Evolutionary conservation across 2,797 vertebrate genomes (phyloP).

Genomic region (Phylloscopus collybita): DNA sequence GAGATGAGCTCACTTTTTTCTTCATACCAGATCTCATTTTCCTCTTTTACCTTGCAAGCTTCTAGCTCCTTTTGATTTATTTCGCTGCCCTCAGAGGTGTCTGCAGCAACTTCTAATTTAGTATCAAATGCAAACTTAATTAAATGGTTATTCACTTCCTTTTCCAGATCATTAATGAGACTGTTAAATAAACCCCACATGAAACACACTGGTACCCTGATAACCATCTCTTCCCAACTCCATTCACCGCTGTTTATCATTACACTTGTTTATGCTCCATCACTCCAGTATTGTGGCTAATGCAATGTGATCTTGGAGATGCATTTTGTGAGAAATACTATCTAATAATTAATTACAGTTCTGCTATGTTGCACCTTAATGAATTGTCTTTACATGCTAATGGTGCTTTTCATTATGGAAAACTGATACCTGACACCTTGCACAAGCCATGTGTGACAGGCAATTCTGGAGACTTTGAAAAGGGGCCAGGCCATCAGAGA

Average conservation of each 20-base stretch:
- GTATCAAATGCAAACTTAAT: slow-evolving; percentile 78
- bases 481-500: slow-evolving; percentile 1
- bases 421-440: neutral
- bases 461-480: neutral
- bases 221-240: slow-evolving; percentile 51
- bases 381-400: slow-evolving; percentile 39
- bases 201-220: slow-evolving; percentile 41
- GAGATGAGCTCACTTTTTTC: slow-evolving; percentile 35
- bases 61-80: slow-evolving; percentile 75
- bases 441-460: neutral
- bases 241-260: slow-evolving; percentile 68
- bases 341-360: slow-evolving; percentile 75
- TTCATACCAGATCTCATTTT: slow-evolving; percentile 59
- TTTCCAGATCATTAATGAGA: slow-evolving; percentile 78
- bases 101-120: slow-evolving; percentile 77
- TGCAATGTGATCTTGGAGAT: slow-evolving; percentile 71
- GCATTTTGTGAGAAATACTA: slow-evolving; percentile 67
- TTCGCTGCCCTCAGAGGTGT: slow-evolving; percentile 61
- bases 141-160: slow-evolving; percentile 75
- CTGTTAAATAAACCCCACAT: slow-evolving; percentile 60
- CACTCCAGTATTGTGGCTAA: slow-evolving; percentile 69
- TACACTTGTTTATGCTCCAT: slow-evolving; percentile 72
- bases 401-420: slow-evolving; percentile 17
- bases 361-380: slow-evolving; percentile 53
- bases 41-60: slow-evolving; percentile 66